phyloP scores from a whole-genome alignment of 2,888 invertebrate genomes.

The Napeogenes sylphis region DNA sequence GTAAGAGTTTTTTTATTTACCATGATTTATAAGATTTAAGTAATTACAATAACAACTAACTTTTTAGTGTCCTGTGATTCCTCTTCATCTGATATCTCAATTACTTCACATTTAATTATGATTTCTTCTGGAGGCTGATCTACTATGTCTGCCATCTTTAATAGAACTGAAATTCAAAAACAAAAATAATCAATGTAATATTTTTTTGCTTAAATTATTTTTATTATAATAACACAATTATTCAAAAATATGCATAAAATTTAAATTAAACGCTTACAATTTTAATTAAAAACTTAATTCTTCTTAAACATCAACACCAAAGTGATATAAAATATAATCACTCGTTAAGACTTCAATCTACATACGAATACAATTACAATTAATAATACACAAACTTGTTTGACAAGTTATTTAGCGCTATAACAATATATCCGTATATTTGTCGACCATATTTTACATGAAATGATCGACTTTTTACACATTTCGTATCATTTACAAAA shows the following conservation, averaged over 20 bases:
- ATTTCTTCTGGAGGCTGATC: constrained; percentile 43
- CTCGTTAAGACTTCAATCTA: constrained; percentile 1
- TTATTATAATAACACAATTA: not conserved
- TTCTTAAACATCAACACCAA: not conserved
- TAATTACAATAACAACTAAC: constrained; percentile 1
- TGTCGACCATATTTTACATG: too few relatives aligned
- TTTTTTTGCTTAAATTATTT: not conserved
- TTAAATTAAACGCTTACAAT: too few relatives aligned
- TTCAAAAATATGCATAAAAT: not conserved
- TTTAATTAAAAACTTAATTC: not conserved
- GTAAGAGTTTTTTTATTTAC: too few relatives aligned
- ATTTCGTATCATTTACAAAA: too few relatives aligned
- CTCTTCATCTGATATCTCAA: constrained; percentile 62
- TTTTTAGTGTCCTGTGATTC: constrained; percentile 41
- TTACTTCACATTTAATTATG: constrained; percentile 60
- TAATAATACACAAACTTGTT: constrained; percentile 26
- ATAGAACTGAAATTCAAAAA: constrained; percentile 12
- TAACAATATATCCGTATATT: not conserved
- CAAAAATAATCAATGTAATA: not conserved
- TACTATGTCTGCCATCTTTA: constrained; percentile 22
- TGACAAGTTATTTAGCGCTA: constrained; percentile 24
- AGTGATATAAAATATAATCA: not conserved
- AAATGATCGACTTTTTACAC: too few relatives aligned
- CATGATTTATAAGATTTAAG: too few relatives aligned
- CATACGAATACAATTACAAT: constrained; percentile 11